Percentiles rank a stretch among this genome's conserved stretches.
Conservation (phyloP, 2,888 invertebrate species). For the Parasteatoda lunata region DNA sequence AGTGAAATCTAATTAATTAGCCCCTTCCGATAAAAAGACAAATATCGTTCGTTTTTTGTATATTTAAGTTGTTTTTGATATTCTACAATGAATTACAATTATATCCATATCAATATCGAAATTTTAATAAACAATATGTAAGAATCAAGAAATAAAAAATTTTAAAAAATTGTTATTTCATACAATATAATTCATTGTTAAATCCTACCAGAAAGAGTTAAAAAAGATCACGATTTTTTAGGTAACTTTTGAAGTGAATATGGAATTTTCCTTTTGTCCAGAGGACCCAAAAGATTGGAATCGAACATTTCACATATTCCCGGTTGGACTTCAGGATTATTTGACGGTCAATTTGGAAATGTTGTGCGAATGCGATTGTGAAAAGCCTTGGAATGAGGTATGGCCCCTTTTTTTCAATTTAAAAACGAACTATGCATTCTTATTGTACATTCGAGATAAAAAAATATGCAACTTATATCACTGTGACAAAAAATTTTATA, state of each 20-base stretch:
- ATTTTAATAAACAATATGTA: too few relatives aligned
- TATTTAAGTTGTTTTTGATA: too few relatives aligned
- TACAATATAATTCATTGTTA: too few relatives aligned
- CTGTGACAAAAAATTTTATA: too few relatives aligned
- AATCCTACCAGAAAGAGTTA: too few relatives aligned
- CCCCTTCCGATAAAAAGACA: too few relatives aligned
- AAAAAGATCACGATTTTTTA: background rate
- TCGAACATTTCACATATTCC: constrained; percentile 90
- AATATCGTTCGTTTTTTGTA: too few relatives aligned
- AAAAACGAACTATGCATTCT: background rate
- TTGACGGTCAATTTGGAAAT: constrained; percentile 90
- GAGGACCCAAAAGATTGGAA: constrained; percentile 83
- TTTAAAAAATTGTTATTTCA: too few relatives aligned
- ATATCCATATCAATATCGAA: too few relatives aligned
- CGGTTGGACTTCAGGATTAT: constrained; percentile 93
- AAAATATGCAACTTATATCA: background rate
- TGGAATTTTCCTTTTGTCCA: constrained; percentile 89
- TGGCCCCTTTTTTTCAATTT: background rate
- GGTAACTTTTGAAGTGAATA: constrained; percentile 83
- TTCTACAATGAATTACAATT: too few relatives aligned
- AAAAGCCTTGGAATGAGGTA: constrained; percentile 76
- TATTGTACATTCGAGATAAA: background rate
- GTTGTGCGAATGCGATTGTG: constrained; percentile 96
- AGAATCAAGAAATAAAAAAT: too few relatives aligned
- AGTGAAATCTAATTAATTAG: too few relatives aligned